A percentile compares a stretch with the other conserved stretches of the same genome.
Conservation (phyloP, 2,888 invertebrate genomes). For the Notodonta dromedarius region DNA sequence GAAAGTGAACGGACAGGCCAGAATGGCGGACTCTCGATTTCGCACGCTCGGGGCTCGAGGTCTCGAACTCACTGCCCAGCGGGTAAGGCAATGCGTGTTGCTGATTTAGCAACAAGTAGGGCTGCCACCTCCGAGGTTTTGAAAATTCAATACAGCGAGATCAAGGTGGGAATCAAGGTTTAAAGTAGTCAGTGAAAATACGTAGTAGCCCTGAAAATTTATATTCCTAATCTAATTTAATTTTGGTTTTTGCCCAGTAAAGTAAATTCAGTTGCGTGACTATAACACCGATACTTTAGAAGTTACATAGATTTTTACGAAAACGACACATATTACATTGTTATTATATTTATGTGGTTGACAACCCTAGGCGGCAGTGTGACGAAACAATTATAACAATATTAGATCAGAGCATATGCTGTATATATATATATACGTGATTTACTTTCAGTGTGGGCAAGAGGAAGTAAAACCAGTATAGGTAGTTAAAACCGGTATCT, state of each 20-base stretch:
- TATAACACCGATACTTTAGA: too few relatives aligned
- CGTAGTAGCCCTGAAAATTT: too few relatives aligned
- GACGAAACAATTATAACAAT: not conserved
- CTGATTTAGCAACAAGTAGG: slow-evolving; percentile 26
- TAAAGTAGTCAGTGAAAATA: too few relatives aligned
- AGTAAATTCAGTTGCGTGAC: too few relatives aligned
- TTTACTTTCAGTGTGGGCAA: not conserved
- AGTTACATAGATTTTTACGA: too few relatives aligned
- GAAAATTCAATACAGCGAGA: not conserved
- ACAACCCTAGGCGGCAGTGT: not conserved
- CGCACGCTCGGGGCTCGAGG: slow-evolving; percentile 59
- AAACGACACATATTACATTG: not conserved
- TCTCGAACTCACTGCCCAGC: slow-evolving; percentile 36
- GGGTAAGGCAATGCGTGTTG: slow-evolving; percentile 40
- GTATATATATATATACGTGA: not conserved
- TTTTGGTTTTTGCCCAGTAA: too few relatives aligned
- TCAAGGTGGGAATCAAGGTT: too few relatives aligned
- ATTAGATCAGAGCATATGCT: not conserved
- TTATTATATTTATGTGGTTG: too few relatives aligned
- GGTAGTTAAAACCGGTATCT: not conserved
- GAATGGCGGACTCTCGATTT: slow-evolving; percentile 64
- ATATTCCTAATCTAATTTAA: too few relatives aligned
- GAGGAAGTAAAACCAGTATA: not conserved
- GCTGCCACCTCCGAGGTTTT: not conserved
- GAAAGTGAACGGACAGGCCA: slow-evolving; percentile 61